Evolutionary conservation across 1,140 invertebrate species (phyloP), one percentile per base, ranked within the genome.

Genomic region (Notospermus geniculatus): DNA sequence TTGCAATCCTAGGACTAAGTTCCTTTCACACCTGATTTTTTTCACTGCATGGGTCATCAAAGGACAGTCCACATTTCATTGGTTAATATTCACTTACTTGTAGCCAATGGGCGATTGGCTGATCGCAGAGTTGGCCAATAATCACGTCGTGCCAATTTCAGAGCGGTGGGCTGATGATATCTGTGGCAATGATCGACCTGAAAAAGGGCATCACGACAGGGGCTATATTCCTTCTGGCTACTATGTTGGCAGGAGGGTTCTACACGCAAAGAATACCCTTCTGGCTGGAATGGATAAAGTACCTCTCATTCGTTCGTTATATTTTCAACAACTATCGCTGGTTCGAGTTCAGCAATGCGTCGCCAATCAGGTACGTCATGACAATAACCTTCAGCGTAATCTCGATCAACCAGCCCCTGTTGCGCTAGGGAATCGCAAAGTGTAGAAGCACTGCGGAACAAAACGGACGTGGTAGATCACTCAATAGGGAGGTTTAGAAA

Each of bases 301-400:
- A 91, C 72, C 83, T 88, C 52, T 84, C 83, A 5, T 80, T 93
- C 86, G 88, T 92, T 17, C 88, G 91, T 75, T 92, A 91, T 77
- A 90, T 90, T 54, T 92, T 90, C 77, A 88, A 91, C 74, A 91
- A 91, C 75, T 91, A 91, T 89, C 89, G 92, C 78, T 89, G 90
- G 63, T 83, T 92, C 11, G 90, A 93, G 75, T 92, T 92, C 74
- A 84, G 85, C 60, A 85, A 88, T 74, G 90, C 89, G 68, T 81
- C 85, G 53, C 84, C 86, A 41, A 87, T 91, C 54, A 75, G 75
- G 89, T 91, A 84, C 86, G 85, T 84, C 36, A 54, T 41, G n/a
- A 15, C 15, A 19, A 52, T 1, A 32, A 19, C n/a, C 11, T 28
- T n/a, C 13, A 15, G n/a, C 36, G 1, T n/a, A n/a, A n/a, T n/a